These are phyloP conservation scores for Noturus placidus DNA, from an alignment of 2,113 vertebrate species.

Conservation along the genomic window DNA sequence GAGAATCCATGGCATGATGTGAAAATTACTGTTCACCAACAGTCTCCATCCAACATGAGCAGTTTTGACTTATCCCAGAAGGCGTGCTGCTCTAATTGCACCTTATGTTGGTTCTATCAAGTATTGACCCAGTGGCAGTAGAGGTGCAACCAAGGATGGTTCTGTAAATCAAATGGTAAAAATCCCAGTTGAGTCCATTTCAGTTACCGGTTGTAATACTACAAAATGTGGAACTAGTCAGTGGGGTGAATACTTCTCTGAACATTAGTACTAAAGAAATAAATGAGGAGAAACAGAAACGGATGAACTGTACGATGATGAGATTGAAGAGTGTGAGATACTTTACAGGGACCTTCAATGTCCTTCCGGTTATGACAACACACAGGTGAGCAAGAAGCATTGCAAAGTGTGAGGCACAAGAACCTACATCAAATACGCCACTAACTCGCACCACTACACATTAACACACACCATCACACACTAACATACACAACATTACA, in stretches of 20 bases:
- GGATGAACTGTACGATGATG: not conserved
- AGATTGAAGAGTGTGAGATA: constrained; percentile 58
- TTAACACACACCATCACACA: not conserved
- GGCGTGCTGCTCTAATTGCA: not conserved
- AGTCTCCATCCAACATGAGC: not conserved
- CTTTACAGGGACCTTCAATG: constrained; percentile 62
- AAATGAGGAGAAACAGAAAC: constrained; percentile 40
- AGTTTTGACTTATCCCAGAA: too few relatives aligned
- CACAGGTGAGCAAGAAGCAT: constrained; percentile 32
- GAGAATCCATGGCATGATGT: not conserved
- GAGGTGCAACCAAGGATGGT: not conserved
- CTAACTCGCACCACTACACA: not conserved
- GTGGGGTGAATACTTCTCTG: not conserved
- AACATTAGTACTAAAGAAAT: not conserved
- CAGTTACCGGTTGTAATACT: not conserved
- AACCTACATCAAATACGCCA: constrained; percentile 20
- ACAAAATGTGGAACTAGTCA: not conserved
- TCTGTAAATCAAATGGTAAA: not conserved
- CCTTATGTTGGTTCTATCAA: not conserved
- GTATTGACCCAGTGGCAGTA: not conserved
- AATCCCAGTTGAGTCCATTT: not conserved
- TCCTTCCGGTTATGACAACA: constrained; percentile 58
- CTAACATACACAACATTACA: not conserved
- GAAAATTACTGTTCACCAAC: not conserved
- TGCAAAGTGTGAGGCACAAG: constrained; percentile 18